These are phyloP conservation scores for Adineta ricciae DNA, from an alignment of 2,888 invertebrate species.

Conservation along the genomic window DNA sequence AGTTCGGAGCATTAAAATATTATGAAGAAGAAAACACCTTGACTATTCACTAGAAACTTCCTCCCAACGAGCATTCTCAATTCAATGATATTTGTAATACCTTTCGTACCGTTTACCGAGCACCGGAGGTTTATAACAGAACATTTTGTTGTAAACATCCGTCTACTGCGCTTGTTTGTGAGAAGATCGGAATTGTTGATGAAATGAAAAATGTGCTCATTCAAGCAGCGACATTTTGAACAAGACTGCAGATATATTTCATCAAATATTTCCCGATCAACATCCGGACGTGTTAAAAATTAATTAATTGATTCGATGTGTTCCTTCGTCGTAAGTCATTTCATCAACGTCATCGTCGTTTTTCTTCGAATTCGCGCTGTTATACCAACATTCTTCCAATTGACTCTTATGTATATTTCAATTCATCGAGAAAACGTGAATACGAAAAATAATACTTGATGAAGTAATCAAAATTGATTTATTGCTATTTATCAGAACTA, in stretches of 20 bases:
- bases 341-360: too few species aligned
- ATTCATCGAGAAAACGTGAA: too few species aligned
- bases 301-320: not conserved
- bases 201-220: not conserved
- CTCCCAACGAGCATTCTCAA: not conserved
- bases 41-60: not conserved
- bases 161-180: not conserved
- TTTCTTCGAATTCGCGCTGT: not conserved
- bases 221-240: not conserved
- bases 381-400: too few species aligned
- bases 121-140: not conserved
- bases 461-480: too few species aligned
- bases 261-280: not conserved
- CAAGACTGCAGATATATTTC: not conserved
- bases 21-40: not conserved
- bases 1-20: not conserved
- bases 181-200: not conserved
- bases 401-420: too few species aligned
- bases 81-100: not conserved
- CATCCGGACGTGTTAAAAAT: not conserved
- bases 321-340: too few species aligned
- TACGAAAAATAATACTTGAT: too few species aligned
- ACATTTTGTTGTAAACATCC: not conserved
- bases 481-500: too few species aligned
- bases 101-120: not conserved